Evolutionary conservation across 2,888 invertebrate species (phyloP), one percentile per base, ranked within the genome.

Genomic region (Cantharis lateralis): DNA sequence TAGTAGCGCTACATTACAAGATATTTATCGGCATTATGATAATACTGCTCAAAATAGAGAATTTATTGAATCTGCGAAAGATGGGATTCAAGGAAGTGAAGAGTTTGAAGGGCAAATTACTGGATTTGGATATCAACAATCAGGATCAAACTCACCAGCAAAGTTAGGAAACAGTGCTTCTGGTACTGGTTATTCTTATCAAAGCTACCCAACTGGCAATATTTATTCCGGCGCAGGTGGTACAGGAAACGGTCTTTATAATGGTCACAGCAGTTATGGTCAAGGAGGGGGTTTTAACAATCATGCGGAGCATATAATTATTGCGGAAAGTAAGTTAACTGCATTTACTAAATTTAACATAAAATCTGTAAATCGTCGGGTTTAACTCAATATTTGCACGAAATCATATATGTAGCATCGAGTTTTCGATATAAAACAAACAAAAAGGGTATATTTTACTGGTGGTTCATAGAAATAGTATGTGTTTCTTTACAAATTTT

Each of bases 1-100:
- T 83, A 94, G 94, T 83, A 92, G 93, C 24, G 91, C 94, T 13
- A 93, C 93, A 0, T 86, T 94, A 15, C 93, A 94, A 80, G 93
- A 94, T 80, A 90, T 94, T 32, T 92, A 93, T 85, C 90, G 91
- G 9, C 92, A 93, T 82, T 92, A 93, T 82, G 90, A 91, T 63
- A 48, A 48, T 7, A 83, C 88, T 32, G 83, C 74, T 3, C 70
- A 78, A 75, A 72, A 72, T n/a, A 32, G 68, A 62, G 78, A 78
- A 70, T 48, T n/a, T 48, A 11, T 68, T 32, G 75, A 72, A 81
- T 80, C 83, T 13, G 85, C 83, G 71, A 82, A 81, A 10, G 85
- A 86, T n/a, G 86, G 86, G n/a, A 82, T 81, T 18, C 84, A 87
- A 16, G 86, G 87, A 0, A 85, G 88, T 61, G 89, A 92, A 77